A percentile compares a stretch with the other conserved stretches of the same genome.
Conservation (phyloP, 1,140 invertebrate species). For the Bombyx mandarina region DNA sequence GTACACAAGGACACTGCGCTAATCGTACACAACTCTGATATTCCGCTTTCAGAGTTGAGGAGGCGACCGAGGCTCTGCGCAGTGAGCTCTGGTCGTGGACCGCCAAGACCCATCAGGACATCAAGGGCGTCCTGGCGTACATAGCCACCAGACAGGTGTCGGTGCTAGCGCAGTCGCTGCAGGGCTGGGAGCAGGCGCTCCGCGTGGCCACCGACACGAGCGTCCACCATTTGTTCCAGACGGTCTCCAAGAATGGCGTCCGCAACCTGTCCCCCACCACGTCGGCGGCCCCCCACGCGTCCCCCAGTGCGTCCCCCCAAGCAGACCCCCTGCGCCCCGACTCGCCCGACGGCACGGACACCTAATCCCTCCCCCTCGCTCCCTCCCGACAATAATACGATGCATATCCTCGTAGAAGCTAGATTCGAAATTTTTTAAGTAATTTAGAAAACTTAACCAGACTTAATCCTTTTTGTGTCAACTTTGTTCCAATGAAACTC, state of each 20-base stretch:
- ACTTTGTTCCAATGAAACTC: too few relatives aligned
- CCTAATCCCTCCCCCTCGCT: too few relatives aligned
- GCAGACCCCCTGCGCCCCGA: too few relatives aligned
- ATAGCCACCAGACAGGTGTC: constrained; percentile 41
- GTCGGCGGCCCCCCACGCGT: constrained; percentile 21
- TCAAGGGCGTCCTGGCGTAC: constrained; percentile 40
- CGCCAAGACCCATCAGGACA: constrained; percentile 43
- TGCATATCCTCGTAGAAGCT: too few relatives aligned
- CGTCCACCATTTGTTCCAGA: constrained; percentile 44
- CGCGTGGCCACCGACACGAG: constrained; percentile 38
- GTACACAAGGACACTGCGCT: too few relatives aligned
- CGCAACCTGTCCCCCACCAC: constrained; percentile 44
- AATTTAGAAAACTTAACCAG: too few relatives aligned
- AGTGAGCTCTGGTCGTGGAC: constrained; percentile 52
- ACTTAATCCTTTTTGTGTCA: too few relatives aligned
- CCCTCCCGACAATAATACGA: too few relatives aligned
- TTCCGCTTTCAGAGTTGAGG: constrained; percentile 38
- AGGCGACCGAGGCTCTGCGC: constrained; percentile 50
- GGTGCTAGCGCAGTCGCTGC: constrained; percentile 30
- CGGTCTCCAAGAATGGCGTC: constrained; percentile 50
- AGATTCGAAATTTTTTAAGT: too few relatives aligned
- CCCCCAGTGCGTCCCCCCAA: constrained; percentile 13
- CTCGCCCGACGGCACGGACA: too few relatives aligned
- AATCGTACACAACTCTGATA: too few relatives aligned
- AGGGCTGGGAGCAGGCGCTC: constrained; percentile 48